Conservation (phyloP, 2,888 invertebrate genomes). For the Nephrotoma appendiculata region DNA sequence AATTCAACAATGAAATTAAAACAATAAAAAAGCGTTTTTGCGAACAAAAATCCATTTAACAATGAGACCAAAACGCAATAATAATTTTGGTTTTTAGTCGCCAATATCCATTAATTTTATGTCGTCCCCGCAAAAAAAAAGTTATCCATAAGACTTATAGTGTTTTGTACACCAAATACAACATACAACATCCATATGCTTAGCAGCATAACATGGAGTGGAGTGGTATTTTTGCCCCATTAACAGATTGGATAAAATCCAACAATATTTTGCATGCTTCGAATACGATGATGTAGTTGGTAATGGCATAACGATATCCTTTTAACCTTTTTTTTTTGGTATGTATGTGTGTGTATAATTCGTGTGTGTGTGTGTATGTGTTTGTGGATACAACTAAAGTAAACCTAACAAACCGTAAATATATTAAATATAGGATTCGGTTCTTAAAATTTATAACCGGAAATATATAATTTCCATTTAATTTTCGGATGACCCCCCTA, state of each 20-base stretch:
- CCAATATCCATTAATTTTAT: background rate
- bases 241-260: background rate
- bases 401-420: background rate
- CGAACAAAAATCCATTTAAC: background rate
- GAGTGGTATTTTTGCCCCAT: background rate
- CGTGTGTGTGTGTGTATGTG: background rate
- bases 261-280: background rate
- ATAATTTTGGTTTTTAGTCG: background rate
- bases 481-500: background rate
- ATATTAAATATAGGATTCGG: background rate
- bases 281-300: background rate
- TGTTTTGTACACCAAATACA: background rate
- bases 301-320: background rate
- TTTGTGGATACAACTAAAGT: background rate
- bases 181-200: background rate
- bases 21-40: background rate
- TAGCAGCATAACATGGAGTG: background rate
- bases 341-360: background rate
- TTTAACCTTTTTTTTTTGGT: background rate
- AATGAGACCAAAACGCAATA: background rate
- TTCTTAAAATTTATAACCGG: background rate
- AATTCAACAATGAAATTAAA: background rate
- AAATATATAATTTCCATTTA: background rate
- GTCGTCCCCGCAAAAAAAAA: background rate
- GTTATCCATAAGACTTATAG: background rate